Percentiles rank a stretch among this genome's conserved stretches.
Conservation (phyloP, 2,797 vertebrate genomes). For the Gallinago stenura region DNA sequence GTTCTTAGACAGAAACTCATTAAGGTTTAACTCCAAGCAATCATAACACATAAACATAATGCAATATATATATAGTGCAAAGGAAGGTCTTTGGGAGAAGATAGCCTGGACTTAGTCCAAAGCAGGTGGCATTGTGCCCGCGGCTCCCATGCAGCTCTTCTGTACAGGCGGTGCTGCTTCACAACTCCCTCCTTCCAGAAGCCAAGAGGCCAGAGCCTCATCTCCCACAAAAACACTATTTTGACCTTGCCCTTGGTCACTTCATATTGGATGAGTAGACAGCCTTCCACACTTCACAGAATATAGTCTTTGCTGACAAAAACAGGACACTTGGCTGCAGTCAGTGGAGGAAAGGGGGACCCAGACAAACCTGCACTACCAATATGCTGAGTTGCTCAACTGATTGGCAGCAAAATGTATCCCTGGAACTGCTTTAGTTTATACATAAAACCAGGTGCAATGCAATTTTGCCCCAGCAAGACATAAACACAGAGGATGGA, state of each 20-base stretch:
- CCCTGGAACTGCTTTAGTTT: not conserved
- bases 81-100: not conserved
- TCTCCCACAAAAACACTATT: not conserved
- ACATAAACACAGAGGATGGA: not conserved
- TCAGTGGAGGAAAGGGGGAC: not conserved
- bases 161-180: not conserved
- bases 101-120: not conserved
- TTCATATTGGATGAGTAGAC: not conserved
- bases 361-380: not conserved
- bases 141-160: rapidly evolving
- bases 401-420: rapidly evolving
- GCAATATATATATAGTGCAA: not conserved
- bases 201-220: not conserved
- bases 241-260: not conserved
- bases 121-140: rapidly evolving
- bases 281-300: not conserved
- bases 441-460: not conserved
- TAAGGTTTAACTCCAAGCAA: conserved; percentile 48
- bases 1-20: conserved; percentile 35
- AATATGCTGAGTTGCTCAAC: rapidly evolving
- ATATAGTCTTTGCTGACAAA: not conserved
- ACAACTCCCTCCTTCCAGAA: not conserved
- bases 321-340: rapidly evolving
- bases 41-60: not conserved
- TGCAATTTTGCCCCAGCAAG: not conserved